phyloP scores from a whole-genome alignment of 2,888 invertebrate species.

The Matsumyia berberina region DNA sequence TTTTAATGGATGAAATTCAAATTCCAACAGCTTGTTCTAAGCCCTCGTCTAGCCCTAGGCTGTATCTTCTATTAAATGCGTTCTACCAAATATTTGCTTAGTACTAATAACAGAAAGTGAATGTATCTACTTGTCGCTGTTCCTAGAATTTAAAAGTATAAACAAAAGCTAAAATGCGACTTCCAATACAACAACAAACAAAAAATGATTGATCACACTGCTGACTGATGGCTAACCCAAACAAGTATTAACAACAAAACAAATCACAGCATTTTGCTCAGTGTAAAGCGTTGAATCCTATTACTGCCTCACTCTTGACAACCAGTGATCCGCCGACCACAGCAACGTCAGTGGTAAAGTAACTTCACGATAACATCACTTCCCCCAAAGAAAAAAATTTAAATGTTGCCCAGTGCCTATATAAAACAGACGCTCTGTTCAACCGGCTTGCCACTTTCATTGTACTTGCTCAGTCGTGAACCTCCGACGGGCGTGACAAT shows the following conservation, averaged over 20 bases:
- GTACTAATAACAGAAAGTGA: no score
- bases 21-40: no score
- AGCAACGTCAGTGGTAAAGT: neutral
- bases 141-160: no score
- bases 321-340: neutral
- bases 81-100: no score
- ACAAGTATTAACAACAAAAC: neutral
- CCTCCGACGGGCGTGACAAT: constrained; percentile 15
- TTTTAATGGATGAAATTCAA: no score
- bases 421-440: constrained; percentile 50
- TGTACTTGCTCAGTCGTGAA: constrained; percentile 52
- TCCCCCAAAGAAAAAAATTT: neutral
- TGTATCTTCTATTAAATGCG: no score
- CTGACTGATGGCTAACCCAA: neutral
- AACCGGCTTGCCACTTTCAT: constrained; percentile 63
- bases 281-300: neutral
- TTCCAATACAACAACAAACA: neutral
- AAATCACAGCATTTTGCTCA: neutral
- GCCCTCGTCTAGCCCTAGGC: no score
- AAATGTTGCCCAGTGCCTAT: constrained; percentile 29
- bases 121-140: no score
- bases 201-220: constrained; percentile 1
- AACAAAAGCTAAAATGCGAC: neutral
- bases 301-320: neutral
- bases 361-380: neutral